Evolutionary conservation across 2,113 vertebrate genomes (phyloP).

Genomic region (Diadophis punctatus): DNA sequence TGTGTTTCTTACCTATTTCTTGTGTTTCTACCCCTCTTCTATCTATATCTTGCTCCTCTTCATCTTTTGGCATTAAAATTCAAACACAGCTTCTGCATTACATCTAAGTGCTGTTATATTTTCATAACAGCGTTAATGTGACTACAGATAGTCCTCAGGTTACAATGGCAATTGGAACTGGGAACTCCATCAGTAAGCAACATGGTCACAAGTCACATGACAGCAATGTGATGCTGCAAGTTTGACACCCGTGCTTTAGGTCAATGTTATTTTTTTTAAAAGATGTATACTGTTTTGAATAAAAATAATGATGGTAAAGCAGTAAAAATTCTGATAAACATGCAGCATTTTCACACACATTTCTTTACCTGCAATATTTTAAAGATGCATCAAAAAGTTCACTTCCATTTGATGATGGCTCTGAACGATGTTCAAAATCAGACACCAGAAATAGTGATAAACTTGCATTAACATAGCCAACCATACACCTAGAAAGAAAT

Average conservation of each 20-base stretch:
- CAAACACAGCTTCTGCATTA: too few species aligned
- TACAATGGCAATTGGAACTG: too few species aligned
- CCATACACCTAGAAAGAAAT: constrained; percentile 80
- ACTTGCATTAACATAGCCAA: constrained; percentile 91
- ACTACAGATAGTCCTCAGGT: too few species aligned
- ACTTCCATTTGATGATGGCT: constrained; percentile 79
- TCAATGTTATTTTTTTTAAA: neutral
- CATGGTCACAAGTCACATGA: too few species aligned
- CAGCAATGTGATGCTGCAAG: too few species aligned
- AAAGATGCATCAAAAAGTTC: constrained; percentile 79
- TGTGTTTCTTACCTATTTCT: neutral
- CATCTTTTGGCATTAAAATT: too few species aligned
- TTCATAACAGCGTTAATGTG: too few species aligned
- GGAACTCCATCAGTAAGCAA: too few species aligned
- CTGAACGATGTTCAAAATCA: constrained; percentile 86
- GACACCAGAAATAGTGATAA: constrained; percentile 85
- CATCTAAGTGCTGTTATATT: too few species aligned
- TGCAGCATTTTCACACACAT: neutral
- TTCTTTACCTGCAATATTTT: constrained; percentile 83
- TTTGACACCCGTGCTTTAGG: neutral
- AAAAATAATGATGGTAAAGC: neutral
- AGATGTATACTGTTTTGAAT: neutral
- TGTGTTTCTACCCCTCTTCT: neutral
- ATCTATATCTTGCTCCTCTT: neutral
- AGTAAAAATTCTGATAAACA: neutral